Conservation (phyloP, 2,797 vertebrate species). For the Sternarchorhynchus goeldii region DNA sequence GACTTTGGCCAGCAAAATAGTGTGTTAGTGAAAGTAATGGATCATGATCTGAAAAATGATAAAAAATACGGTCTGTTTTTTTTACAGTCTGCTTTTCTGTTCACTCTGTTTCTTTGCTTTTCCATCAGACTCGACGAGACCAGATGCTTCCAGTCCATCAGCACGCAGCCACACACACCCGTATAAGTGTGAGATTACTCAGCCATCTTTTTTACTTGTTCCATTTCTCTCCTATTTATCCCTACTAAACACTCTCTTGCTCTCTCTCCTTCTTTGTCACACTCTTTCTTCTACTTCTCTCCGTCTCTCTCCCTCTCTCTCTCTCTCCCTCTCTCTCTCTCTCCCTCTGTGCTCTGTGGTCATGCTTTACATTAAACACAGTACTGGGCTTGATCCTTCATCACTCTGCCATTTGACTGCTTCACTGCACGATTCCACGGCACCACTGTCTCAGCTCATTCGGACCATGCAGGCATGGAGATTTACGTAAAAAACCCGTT, state of each 20-base stretch:
- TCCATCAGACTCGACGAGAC: too few species aligned
- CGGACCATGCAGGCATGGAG: constrained; percentile 40
- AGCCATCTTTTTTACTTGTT: background rate
- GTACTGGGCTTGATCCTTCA: constrained; percentile 56
- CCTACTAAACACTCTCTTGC: background rate
- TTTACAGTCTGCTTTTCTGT: too few species aligned
- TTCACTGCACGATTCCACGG: constrained; percentile 58
- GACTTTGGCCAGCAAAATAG: too few species aligned
- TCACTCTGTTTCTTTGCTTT: too few species aligned
- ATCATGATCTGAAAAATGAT: too few species aligned
- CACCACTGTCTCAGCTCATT: constrained; percentile 40
- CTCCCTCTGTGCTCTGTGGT: constrained; percentile 43
- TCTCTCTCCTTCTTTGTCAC: background rate
- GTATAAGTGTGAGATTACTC: too few species aligned
- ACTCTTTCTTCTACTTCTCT: background rate
- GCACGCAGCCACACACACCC: too few species aligned
- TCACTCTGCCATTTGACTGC: constrained; percentile 61
- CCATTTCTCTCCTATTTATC: background rate
- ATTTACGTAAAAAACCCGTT: constrained; percentile 30
- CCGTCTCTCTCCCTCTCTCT: background rate
- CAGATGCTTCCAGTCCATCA: too few species aligned
- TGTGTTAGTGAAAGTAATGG: too few species aligned
- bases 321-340: constrained; percentile 11
- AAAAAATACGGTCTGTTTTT: too few species aligned
- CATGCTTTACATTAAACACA: constrained; percentile 74